These are phyloP conservation scores for Caradrina clavipalpis DNA, from an alignment of 2,888 invertebrate species.

Conservation along the genomic window DNA sequence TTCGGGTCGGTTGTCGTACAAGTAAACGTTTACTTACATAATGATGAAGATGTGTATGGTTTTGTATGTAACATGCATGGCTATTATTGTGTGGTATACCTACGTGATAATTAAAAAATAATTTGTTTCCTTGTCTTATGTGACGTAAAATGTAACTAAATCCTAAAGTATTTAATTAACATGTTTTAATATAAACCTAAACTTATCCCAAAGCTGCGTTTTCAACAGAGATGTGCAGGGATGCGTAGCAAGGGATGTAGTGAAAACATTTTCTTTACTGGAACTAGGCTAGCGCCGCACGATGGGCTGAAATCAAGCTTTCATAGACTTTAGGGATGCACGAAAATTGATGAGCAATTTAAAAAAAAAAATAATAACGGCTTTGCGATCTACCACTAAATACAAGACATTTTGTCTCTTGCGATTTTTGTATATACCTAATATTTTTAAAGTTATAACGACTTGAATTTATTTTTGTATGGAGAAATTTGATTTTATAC, in stretches of 20 bases:
- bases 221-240: not conserved
- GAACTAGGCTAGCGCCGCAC: not conserved
- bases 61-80: slow-evolving; percentile 12
- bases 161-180: slow-evolving; percentile 15
- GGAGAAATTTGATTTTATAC: no score
- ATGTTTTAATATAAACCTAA: no score
- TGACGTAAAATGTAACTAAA: not conserved
- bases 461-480: no score
- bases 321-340: no score
- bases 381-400: no score
- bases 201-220: not conserved
- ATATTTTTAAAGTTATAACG: no score
- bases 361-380: no score
- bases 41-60: slow-evolving; percentile 18
- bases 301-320: no score
- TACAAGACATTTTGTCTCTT: no score
- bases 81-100: not conserved
- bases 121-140: not conserved
- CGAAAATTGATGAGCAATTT: no score
- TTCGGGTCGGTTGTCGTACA: slow-evolving; percentile 43
- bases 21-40: slow-evolving; percentile 29
- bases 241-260: not conserved
- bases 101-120: not conserved
- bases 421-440: no score
- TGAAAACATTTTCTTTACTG: not conserved